A percentile compares a stretch with the other conserved stretches of the same genome.
These are phyloP conservation scores for Plusia festucae DNA, from an alignment of 2,888 invertebrate species.

Conservation along the genomic window DNA sequence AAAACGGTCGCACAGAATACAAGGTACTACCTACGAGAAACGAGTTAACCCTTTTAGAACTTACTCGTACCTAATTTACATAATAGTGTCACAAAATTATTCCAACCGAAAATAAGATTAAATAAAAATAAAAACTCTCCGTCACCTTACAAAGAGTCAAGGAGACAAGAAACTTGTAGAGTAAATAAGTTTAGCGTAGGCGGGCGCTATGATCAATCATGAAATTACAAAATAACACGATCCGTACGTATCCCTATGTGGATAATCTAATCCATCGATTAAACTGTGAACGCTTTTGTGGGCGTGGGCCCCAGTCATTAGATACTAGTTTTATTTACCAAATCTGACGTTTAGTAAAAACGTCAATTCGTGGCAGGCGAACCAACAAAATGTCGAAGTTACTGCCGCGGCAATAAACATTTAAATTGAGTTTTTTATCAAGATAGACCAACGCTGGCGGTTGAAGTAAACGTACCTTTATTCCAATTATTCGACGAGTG, in stretches of 20 bases:
- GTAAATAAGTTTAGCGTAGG: constrained; percentile 62
- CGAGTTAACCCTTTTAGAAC: constrained; percentile 44
- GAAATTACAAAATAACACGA: constrained; percentile 60
- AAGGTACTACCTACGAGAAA: constrained; percentile 40
- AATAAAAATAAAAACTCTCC: constrained; percentile 22
- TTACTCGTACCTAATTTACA: constrained; percentile 34
- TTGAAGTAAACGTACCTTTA: constrained; percentile 56
- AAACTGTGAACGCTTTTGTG: constrained; percentile 62
- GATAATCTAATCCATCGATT: constrained; percentile 65
- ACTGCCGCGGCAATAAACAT: constrained; percentile 62
- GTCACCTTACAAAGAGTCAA: constrained; percentile 39
- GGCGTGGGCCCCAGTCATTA: constrained; percentile 64
- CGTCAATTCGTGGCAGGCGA: constrained; percentile 58
- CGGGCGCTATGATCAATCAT: constrained; percentile 59
- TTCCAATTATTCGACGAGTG: constrained; percentile 63
- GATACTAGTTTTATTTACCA: constrained; percentile 70
- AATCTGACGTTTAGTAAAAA: constrained; percentile 69
- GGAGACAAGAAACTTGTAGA: constrained; percentile 39
- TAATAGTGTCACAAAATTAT: constrained; percentile 30
- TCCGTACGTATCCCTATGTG: constrained; percentile 54
- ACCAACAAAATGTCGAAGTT: constrained; percentile 63
- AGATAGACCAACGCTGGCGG: constrained; percentile 59
- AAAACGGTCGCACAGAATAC: constrained; percentile 13
- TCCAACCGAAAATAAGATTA: constrained; percentile 28
- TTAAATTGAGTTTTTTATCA: constrained; percentile 68